These are phyloP conservation scores for Eumerus sabulonum DNA, from an alignment of 2,888 invertebrate genomes.

Conservation along the genomic window DNA sequence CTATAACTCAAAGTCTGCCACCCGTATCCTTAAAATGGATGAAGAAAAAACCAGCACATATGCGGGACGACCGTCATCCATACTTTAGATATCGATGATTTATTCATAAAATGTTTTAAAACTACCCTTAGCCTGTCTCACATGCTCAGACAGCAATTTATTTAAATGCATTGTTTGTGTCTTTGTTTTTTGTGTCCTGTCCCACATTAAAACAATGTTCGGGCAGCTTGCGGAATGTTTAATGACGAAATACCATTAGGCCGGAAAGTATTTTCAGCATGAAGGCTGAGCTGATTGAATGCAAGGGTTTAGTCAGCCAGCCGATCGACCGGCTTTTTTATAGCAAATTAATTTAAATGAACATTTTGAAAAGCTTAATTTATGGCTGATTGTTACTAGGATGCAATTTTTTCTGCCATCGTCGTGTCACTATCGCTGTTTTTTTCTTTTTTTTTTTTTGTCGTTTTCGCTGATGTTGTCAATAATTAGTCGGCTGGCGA, in stretches of 20 bases:
- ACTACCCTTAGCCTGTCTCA: not conserved
- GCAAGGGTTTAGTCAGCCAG: too few relatives aligned
- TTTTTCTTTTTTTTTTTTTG: constrained; percentile 9
- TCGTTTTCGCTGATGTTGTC: not conserved
- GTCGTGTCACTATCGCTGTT: too few relatives aligned
- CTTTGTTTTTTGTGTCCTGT: constrained; percentile 8
- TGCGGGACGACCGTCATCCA: not conserved
- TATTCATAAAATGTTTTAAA: constrained; percentile 30
- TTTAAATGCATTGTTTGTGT: not conserved
- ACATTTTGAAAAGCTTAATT: constrained; percentile 32
- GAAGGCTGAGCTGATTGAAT: not conserved
- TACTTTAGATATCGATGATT: constrained; percentile 24
- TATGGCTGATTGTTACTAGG: constrained; percentile 2
- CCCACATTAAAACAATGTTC: constrained; percentile 24
- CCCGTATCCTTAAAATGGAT: constrained; percentile 15
- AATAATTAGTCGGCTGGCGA: constrained; percentile 20
- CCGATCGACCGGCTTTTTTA: not conserved
- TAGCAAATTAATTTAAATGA: constrained; percentile 44
- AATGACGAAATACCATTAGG: constrained; percentile 46
- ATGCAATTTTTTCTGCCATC: not conserved
- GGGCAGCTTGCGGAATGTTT: constrained; percentile 18
- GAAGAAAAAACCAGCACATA: not conserved
- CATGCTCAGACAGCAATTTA: constrained; percentile 29
- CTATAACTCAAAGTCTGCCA: not conserved
- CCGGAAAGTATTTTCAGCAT: constrained; percentile 8